phyloP scores from a whole-genome alignment of 2,888 invertebrate species.

The Pristionchus arcanus region DNA sequence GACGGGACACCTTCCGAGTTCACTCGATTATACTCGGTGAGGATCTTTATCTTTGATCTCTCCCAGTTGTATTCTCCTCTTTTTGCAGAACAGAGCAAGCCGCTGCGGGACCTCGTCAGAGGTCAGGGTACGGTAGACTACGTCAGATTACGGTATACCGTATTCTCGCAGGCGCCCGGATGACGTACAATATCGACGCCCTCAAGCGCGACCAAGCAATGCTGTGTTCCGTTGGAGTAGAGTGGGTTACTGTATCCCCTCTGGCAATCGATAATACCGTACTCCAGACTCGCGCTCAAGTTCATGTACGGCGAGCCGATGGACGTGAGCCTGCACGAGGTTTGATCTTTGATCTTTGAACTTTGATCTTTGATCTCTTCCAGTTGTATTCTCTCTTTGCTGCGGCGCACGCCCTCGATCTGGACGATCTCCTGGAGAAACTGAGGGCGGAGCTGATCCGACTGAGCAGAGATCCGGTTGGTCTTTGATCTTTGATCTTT shows the following conservation, averaged over 20 bases:
- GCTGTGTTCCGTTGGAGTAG: not conserved
- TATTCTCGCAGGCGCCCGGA: not conserved
- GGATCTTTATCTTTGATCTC: not conserved
- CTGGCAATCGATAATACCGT: not conserved
- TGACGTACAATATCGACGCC: constrained; percentile 45
- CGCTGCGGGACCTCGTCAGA: not conserved
- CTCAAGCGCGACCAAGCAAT: constrained; percentile 4
- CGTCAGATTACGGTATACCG: not conserved
- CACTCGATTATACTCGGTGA: constrained; percentile 32
- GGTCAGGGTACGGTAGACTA: not conserved
- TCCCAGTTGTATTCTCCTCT: too few species aligned
- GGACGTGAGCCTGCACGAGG: constrained; percentile 24
- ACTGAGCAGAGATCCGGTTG: constrained; percentile 23
- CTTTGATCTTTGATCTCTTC: constrained; percentile 17
- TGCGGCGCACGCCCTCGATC: constrained; percentile 19
- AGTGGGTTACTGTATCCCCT: not conserved
- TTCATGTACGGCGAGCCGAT: constrained; percentile 39
- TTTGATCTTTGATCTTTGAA: not conserved
- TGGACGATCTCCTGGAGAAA: constrained; percentile 3
- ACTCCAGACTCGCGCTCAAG: constrained; percentile 30
- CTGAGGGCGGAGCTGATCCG: constrained; percentile 28
- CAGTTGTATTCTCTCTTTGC: constrained; percentile 36
- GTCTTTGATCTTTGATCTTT: constrained; percentile 41
- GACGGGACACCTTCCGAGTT: not conserved
- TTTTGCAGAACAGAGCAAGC: constrained; percentile 32